Evolutionary conservation across 2,113 vertebrate species (phyloP).

Genomic region (Acrocephalus kingi): DNA sequence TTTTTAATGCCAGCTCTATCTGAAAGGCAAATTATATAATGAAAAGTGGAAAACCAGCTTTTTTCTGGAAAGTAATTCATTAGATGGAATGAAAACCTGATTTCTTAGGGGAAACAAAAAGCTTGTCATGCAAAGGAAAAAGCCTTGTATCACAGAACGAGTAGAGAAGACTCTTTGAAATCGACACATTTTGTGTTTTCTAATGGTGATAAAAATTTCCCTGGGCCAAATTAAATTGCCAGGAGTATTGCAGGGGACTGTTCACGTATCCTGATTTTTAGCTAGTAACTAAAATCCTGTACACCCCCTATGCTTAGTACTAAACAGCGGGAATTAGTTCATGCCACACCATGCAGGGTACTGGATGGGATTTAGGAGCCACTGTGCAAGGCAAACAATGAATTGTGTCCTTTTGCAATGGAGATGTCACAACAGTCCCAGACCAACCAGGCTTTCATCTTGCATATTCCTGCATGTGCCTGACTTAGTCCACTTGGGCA

Average conservation of each 20-base stretch:
- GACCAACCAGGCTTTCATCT: neutral
- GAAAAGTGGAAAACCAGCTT: neutral
- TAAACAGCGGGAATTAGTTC: neutral
- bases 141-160: neutral
- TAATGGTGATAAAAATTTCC: neutral
- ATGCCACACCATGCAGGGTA: neutral
- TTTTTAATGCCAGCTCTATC: neutral
- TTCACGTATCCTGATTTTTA: neutral
- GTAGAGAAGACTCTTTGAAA: neutral
- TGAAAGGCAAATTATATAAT: neutral
- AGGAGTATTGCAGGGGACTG: neutral
- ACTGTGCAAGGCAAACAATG: neutral
- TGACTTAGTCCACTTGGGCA: neutral
- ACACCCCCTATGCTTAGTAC: neutral
- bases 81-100: neutral
- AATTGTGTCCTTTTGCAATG: neutral
- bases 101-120: neutral
- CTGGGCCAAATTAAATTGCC: neutral
- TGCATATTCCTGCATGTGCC: neutral
- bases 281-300: neutral
- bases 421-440: neutral
- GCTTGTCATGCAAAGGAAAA: neutral
- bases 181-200: neutral
- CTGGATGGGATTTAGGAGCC: neutral
- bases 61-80: neutral